Percentiles rank a stretch among this genome's conserved stretches.
Conservation (phyloP, 2,113 vertebrate species). For the Clinocottus analis region DNA sequence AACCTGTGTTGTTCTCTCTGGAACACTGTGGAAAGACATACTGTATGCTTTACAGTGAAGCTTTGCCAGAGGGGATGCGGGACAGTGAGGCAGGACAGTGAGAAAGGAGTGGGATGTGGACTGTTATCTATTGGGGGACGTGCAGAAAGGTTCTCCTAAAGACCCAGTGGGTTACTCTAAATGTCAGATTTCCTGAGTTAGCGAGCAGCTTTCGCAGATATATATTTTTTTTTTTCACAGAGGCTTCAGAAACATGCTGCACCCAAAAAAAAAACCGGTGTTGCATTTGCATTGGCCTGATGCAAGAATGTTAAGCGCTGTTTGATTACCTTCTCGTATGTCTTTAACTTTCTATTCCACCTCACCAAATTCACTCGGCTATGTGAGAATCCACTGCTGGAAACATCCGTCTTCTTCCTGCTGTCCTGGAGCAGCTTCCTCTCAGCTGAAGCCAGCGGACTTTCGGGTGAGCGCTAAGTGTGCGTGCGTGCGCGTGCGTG, state of each 20-base stretch:
- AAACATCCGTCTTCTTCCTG: slow-evolving; percentile 88
- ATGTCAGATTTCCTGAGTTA: slow-evolving; percentile 17
- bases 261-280: no score
- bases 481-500: slow-evolving; percentile 24
- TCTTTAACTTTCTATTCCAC: slow-evolving; percentile 85
- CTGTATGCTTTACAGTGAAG: slow-evolving; percentile 1
- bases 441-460: slow-evolving; percentile 86
- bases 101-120: slow-evolving; percentile 26
- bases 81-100: slow-evolving; percentile 7
- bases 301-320: slow-evolving; percentile 10
- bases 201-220: slow-evolving; percentile 12
- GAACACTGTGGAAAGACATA: slow-evolving; percentile 18
- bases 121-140: slow-evolving; percentile 9
- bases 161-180: slow-evolving; percentile 1
- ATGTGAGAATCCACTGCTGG: slow-evolving; percentile 87
- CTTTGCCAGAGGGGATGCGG: slow-evolving; percentile 25
- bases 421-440: slow-evolving; percentile 90
- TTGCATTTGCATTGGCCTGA: background rate
- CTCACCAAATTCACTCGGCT: slow-evolving; percentile 90
- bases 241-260: background rate
- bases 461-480: slow-evolving; percentile 82
- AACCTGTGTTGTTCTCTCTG: background rate
- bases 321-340: slow-evolving; percentile 43
- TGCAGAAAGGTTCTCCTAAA: slow-evolving; percentile 28
- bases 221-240: slow-evolving; percentile 26